Evolutionary conservation across 92 coral and sea anemone genomes (phyloP).

Genomic region (Heteractis magnifica): DNA sequence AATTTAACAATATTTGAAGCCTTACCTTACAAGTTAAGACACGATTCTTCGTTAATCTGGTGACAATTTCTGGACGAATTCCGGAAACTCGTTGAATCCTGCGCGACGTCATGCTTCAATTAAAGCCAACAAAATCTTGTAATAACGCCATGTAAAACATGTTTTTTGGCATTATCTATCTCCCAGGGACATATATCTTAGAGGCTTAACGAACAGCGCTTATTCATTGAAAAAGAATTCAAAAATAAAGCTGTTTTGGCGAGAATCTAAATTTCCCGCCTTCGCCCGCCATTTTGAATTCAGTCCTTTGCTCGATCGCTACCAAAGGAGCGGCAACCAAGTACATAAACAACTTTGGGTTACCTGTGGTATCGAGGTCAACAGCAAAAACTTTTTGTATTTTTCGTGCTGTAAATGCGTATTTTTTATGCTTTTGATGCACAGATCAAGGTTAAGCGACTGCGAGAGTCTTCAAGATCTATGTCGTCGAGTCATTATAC

Average conservation of each 20-base stretch:
- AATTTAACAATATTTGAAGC: background rate
- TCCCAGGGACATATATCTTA: background rate
- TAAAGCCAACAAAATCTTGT: background rate
- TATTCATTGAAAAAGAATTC: background rate
- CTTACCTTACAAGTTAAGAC: slow-evolving; percentile 80
- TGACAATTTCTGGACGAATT: slow-evolving; percentile 51
- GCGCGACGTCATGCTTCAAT: slow-evolving; percentile 60
- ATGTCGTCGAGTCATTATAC: slow-evolving; percentile 79
- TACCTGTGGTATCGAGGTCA: background rate
- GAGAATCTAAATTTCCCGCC: slow-evolving; percentile 33
- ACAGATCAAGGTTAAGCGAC: background rate
- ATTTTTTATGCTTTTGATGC: background rate
- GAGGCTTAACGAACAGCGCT: background rate
- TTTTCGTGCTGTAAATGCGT: background rate
- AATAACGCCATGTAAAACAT: background rate
- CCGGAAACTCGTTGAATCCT: slow-evolving; percentile 80
- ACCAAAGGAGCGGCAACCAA: background rate
- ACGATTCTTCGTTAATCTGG: slow-evolving; percentile 63
- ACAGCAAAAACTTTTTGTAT: background rate
- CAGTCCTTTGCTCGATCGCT: background rate
- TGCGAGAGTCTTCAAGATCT: slow-evolving; percentile 82
- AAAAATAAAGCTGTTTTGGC: background rate
- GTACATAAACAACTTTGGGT: background rate
- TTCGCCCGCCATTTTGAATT: slow-evolving; percentile 18
- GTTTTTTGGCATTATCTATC: background rate